Percentiles rank a stretch among this genome's conserved stretches.
Evolutionary conservation across 2,888 invertebrate species (phyloP).

Genomic region (Cyclophora albipunctata): DNA sequence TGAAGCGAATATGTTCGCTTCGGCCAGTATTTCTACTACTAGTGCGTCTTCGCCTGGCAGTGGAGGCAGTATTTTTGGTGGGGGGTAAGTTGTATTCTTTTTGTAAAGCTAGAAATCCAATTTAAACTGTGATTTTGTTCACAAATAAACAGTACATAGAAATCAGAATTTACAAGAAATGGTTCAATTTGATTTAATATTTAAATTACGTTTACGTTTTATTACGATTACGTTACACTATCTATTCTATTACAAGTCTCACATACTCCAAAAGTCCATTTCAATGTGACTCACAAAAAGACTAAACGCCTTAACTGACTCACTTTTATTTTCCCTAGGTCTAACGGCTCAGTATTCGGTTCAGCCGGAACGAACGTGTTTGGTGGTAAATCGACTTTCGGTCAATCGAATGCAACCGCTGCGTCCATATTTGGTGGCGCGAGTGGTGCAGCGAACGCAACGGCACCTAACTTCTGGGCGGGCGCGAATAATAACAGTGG

Average conservation of each 20-base stretch:
- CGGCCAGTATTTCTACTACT: conserved; percentile 63
- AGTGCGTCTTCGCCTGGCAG: conserved; percentile 40
- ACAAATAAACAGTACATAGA: too few relatives aligned
- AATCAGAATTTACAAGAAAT: too few relatives aligned
- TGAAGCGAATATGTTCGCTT: conserved; percentile 53
- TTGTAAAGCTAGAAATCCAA: neutral
- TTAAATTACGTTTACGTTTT: too few relatives aligned
- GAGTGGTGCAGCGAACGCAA: conserved; percentile 35
- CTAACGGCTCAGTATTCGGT: conserved; percentile 51
- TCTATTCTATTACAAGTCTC: too few relatives aligned
- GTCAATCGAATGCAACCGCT: conserved; percentile 43
- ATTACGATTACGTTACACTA: too few relatives aligned
- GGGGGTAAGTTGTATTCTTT: conserved; percentile 33
- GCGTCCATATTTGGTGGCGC: conserved; percentile 49
- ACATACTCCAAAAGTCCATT: too few relatives aligned
- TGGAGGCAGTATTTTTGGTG: conserved; percentile 56
- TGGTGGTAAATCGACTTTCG: conserved; percentile 51
- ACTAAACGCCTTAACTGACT: too few relatives aligned
- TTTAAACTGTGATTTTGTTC: too few relatives aligned
- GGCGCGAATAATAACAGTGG: conserved; percentile 37
- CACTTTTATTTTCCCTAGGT: conserved; percentile 19
- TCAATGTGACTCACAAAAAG: too few relatives aligned
- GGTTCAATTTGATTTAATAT: too few relatives aligned
- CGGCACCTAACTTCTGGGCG: conserved; percentile 47
- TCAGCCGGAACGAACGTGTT: conserved; percentile 46